These are phyloP conservation scores for Periophthalmodon schlosseri DNA, from an alignment of 2,113 vertebrate species.

Conservation along the genomic window DNA sequence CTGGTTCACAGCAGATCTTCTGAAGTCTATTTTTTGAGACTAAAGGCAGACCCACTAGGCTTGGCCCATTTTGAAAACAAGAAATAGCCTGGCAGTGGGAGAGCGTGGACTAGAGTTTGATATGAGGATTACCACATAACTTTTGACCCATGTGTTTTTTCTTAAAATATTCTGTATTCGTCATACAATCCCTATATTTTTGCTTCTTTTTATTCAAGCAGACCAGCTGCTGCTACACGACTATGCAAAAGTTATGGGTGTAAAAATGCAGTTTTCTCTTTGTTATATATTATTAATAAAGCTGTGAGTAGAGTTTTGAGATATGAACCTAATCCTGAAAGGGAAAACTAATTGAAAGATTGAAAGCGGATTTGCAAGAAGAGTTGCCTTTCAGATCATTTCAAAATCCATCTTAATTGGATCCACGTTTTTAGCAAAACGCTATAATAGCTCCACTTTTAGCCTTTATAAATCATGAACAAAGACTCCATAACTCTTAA, in stretches of 20 bases:
- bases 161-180: not conserved
- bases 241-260: not conserved
- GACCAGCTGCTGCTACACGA: not conserved
- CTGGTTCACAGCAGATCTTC: not conserved
- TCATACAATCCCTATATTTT: not conserved
- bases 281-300: not conserved
- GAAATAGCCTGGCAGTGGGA: slow-evolving; percentile 12
- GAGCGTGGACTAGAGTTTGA: not conserved
- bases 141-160: not conserved
- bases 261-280: not conserved
- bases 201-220: not conserved
- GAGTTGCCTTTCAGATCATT: too few relatives aligned
- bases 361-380: too few relatives aligned
- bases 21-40: slow-evolving; percentile 4
- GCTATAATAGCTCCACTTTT: too few relatives aligned
- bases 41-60: slow-evolving; percentile 4
- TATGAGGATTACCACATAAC: slow-evolving; percentile 2
- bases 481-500: too few relatives aligned
- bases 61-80: slow-evolving; percentile 10
- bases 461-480: too few relatives aligned
- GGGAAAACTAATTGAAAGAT: not conserved
- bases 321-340: not conserved
- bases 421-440: too few relatives aligned
- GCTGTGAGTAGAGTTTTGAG: not conserved
- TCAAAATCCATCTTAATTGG: too few relatives aligned